Conservation (phyloP, 2,888 invertebrate genomes). For the Euspilapteryx auroguttella region DNA sequence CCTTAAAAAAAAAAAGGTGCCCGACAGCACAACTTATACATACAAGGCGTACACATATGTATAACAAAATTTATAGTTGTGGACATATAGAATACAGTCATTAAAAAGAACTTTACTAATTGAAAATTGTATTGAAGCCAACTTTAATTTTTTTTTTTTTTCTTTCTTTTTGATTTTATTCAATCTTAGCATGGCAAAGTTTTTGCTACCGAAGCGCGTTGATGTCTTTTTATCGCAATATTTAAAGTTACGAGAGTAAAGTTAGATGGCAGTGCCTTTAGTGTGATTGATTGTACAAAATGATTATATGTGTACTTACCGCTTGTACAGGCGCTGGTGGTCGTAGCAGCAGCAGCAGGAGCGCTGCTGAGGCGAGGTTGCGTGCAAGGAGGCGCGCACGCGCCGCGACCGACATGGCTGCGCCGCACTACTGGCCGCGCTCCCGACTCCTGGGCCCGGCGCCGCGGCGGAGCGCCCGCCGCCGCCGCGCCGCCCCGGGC, state of each 20-base stretch:
- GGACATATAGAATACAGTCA: no score
- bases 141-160: no score
- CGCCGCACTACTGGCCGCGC: slow-evolving; percentile 49
- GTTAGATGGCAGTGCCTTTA: not conserved
- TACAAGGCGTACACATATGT: no score
- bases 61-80: no score
- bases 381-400: slow-evolving; percentile 41
- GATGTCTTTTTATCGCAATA: slow-evolving; percentile 17
- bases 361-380: slow-evolving; percentile 33
- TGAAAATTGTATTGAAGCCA: no score
- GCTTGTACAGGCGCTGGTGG: slow-evolving; percentile 25
- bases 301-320: slow-evolving; percentile 24
- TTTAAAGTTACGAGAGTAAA: slow-evolving; percentile 1
- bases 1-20: no score
- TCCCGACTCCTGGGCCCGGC: slow-evolving; percentile 17
- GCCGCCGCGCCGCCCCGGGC: slow-evolving; percentile 25
- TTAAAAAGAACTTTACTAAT: no score
- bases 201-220: slow-evolving; percentile 19
- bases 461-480: slow-evolving; percentile 15
- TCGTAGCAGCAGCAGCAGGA: slow-evolving; percentile 29
- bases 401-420: slow-evolving; percentile 59
- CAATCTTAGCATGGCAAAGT: no score
- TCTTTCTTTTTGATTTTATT: no score
- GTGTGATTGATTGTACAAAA: not conserved
- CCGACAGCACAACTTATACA: no score